A percentile compares a stretch with the other conserved stretches of the same genome.
These are phyloP conservation scores for Sitodiplosis mosellana DNA, from an alignment of 1,140 invertebrate genomes.

Conservation along the genomic window DNA sequence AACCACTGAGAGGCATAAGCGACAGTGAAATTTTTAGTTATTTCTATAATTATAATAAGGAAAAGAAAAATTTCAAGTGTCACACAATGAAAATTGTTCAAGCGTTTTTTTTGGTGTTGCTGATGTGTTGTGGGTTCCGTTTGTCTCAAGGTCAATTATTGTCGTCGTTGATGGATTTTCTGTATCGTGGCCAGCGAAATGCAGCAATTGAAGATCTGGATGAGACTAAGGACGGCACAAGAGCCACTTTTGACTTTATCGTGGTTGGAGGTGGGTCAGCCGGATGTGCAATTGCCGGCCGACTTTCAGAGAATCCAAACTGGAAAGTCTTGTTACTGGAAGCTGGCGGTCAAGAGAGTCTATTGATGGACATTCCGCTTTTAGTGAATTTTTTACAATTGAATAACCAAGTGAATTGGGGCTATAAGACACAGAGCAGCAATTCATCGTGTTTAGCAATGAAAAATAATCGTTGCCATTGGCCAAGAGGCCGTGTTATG, in stretches of 20 bases:
- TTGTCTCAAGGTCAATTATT: not conserved
- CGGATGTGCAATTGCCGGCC: slow-evolving; percentile 45
- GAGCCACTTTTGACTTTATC: slow-evolving; percentile 36
- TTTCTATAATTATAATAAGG: too few relatives aligned
- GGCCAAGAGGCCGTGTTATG: slow-evolving; percentile 58
- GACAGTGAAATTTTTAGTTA: too few relatives aligned
- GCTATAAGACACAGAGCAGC: slow-evolving; percentile 42
- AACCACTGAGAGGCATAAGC: too few relatives aligned
- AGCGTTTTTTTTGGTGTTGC: too few relatives aligned
- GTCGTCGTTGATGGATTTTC: slow-evolving; percentile 12
- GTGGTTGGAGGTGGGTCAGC: slow-evolving; percentile 55
- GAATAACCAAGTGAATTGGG: slow-evolving; percentile 42
- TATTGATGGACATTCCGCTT: slow-evolving; percentile 48
- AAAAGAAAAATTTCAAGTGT: too few relatives aligned
- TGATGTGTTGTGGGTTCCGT: too few relatives aligned
- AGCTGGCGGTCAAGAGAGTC: slow-evolving; percentile 37
- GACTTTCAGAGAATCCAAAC: slow-evolving; percentile 37
- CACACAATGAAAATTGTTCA: too few relatives aligned
- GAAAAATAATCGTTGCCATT: slow-evolving; percentile 39
- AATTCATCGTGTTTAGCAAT: slow-evolving; percentile 24
- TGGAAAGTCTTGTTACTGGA: slow-evolving; percentile 48
- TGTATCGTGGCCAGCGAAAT: slow-evolving; percentile 13
- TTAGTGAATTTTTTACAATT: slow-evolving; percentile 40
- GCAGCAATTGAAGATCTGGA: slow-evolving; percentile 17
- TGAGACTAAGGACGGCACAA: slow-evolving; percentile 16